A percentile compares a stretch with the other conserved stretches of the same genome.
phyloP scores from a whole-genome alignment of 2,888 invertebrate species.

The Amphipyra berbera region DNA sequence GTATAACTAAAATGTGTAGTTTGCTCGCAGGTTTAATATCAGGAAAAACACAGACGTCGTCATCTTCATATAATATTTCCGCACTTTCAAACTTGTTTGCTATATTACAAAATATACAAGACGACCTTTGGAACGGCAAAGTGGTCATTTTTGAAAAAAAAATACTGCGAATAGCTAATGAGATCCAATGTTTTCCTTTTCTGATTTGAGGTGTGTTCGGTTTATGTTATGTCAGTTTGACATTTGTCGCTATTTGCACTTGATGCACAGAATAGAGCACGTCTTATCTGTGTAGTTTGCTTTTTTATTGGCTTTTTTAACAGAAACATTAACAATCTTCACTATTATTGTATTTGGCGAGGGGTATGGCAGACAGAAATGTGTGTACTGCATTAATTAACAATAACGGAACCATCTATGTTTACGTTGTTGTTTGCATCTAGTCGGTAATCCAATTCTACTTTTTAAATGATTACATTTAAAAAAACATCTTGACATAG shows the following conservation, averaged over 20 bases:
- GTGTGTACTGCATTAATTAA: no score
- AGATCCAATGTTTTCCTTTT: constrained; percentile 26
- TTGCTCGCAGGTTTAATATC: constrained; percentile 95
- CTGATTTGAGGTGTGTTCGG: constrained; percentile 8
- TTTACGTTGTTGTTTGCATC: no score
- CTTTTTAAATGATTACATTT: no score
- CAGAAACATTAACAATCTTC: no score
- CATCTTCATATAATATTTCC: constrained; percentile 92
- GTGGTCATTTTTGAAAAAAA: constrained; percentile 63
- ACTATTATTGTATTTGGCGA: no score
- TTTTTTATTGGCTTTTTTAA: no score
- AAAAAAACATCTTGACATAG: no score
- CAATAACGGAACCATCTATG: no score
- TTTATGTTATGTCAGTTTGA: constrained; percentile 23
- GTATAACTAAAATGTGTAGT: constrained; percentile 94
- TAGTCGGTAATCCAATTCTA: no score
- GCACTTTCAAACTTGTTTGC: constrained; percentile 90
- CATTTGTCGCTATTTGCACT: constrained; percentile 10
- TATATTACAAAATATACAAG: constrained; percentile 94
- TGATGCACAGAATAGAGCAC: background rate
- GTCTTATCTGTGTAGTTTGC: no score
- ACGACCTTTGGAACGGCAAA: constrained; percentile 61
- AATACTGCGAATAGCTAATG: background rate
- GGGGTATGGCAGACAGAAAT: no score
- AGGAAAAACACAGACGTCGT: constrained; percentile 93